Conservation (phyloP, 2,113 vertebrate species). For the Columba janthina region DNA sequence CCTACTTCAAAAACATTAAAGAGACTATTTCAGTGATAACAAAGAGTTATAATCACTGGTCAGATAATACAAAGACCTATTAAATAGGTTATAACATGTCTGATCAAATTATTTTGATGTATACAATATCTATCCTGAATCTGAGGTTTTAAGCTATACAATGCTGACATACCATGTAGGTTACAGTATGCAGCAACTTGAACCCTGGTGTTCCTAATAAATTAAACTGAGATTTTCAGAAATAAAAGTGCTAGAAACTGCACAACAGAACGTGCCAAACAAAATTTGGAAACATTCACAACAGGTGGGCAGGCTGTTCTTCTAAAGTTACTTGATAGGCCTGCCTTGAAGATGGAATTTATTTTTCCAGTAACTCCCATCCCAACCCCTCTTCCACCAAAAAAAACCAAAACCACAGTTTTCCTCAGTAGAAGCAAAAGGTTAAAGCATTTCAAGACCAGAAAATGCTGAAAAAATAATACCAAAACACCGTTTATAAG, state of each 20-base stretch:
- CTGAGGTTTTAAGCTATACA: neutral
- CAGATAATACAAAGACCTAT: neutral
- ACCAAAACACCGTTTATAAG: neutral
- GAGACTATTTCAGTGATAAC: neutral
- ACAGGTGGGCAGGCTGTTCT: constrained; percentile 26
- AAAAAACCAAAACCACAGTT: constrained; percentile 5
- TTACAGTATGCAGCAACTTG: neutral
- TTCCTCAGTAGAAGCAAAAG: constrained; percentile 37
- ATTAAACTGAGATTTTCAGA: neutral
- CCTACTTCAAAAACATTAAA: neutral
- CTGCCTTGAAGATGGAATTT: constrained; percentile 47
- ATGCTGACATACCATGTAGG: neutral
- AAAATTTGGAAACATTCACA: neutral
- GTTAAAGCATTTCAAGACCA: constrained; percentile 46
- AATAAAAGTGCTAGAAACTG: neutral
- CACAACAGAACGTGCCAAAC: constrained; percentile 4
- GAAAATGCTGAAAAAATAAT: neutral
- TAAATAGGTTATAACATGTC: neutral
- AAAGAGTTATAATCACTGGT: neutral
- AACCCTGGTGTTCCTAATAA: neutral
- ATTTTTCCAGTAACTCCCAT: constrained; percentile 59
- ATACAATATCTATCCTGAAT: neutral
- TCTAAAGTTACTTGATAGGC: constrained; percentile 10
- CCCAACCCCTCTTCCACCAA: neutral
- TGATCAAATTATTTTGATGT: neutral